Base-by-base conservation (phyloP, 2,113 vertebrate genomes). In the Nesoenas mayeri region DNA sequence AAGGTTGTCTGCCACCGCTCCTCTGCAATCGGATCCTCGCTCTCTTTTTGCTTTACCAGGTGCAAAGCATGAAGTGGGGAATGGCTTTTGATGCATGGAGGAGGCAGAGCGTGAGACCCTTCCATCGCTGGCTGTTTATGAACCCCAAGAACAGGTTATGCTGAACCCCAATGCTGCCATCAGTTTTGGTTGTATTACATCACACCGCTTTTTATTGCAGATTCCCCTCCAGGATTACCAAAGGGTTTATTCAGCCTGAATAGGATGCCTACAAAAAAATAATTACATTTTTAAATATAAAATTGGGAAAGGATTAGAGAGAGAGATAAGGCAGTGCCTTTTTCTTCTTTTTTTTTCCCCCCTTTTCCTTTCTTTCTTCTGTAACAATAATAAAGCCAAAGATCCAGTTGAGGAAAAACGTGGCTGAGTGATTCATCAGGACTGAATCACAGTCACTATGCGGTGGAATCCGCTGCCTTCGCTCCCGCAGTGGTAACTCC, bases 381-480 rank as follows among this genome's bases (percentile, higher is more conserved):
- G 28, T 73, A 79, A 91, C 73, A 83, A 47, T 62, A 95, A 95
- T 91, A 94, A 95, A 94, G 88, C 94, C 70, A 66, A 90, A 60
- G 82, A 92, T 88, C 53, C 92, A 83, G 62, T 82, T 70, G 92
- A 64, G 87, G 31, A 57, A 24, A 89, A 92, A 90, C 80, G 79
- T 20, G 36, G 18, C 75, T 72, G 82, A n/a, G 75, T 96, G 97
- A 97, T 94, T 97, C 93, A 97, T 88, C 17, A 0, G 73, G 47
- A 77, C 77, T 97, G 97, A 97, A 94, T 97, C 96, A 96, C 69
- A 79, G 79, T 2, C 85, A 3, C 81, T 61, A 61, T 74, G 95
- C 91, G 79, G 81, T 65, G 61, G 87, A 89, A 91, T 48, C 51
- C 1, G 0, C 88, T 93, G 94, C 92, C 75, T 93, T 38, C 6